phyloP scores from a whole-genome alignment of 2,113 vertebrate genomes.

The Astatoreochromis straeleni region DNA sequence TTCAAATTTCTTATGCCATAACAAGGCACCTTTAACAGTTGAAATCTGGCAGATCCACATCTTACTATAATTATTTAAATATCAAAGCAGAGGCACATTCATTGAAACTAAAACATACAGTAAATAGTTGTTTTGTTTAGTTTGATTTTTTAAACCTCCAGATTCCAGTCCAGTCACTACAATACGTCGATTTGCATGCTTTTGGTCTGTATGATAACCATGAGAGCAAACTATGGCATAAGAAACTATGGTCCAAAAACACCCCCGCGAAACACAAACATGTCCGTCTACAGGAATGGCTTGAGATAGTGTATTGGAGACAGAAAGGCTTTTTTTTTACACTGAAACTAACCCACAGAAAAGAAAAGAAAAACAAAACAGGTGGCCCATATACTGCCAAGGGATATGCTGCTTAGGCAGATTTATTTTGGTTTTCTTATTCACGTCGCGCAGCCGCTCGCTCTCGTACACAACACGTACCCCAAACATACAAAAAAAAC shows the following conservation, averaged over 20 bases:
- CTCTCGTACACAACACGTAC: slow-evolving; percentile 16
- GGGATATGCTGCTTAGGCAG: slow-evolving; percentile 58
- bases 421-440: slow-evolving; percentile 70
- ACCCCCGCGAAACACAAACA: slow-evolving; percentile 20
- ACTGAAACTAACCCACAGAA: slow-evolving; percentile 51
- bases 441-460: slow-evolving; percentile 39
- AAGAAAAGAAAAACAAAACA: slow-evolving; percentile 32
- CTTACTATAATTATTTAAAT: slow-evolving; percentile 62
- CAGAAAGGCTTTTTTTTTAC: slow-evolving; percentile 51
- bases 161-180: slow-evolving; percentile 68
- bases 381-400: slow-evolving; percentile 49
- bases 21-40: slow-evolving; percentile 68
- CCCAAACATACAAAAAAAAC: slow-evolving; percentile 21
- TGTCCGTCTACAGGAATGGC: slow-evolving; percentile 66
- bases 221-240: slow-evolving; percentile 64
- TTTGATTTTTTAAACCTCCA: slow-evolving; percentile 38
- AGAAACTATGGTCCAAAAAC: slow-evolving; percentile 59
- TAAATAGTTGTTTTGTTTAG: slow-evolving; percentile 59
- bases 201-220: slow-evolving; percentile 66
- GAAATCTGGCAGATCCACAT: slow-evolving; percentile 66
- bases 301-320: slow-evolving; percentile 57
- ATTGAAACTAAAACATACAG: slow-evolving; percentile 69
- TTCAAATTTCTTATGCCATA: slow-evolving; percentile 70
- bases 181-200: slow-evolving; percentile 64
- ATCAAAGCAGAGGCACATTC: slow-evolving; percentile 74